Evolutionary conservation across 2,797 vertebrate genomes (phyloP).

Genomic region (Eulemur albifrons): DNA sequence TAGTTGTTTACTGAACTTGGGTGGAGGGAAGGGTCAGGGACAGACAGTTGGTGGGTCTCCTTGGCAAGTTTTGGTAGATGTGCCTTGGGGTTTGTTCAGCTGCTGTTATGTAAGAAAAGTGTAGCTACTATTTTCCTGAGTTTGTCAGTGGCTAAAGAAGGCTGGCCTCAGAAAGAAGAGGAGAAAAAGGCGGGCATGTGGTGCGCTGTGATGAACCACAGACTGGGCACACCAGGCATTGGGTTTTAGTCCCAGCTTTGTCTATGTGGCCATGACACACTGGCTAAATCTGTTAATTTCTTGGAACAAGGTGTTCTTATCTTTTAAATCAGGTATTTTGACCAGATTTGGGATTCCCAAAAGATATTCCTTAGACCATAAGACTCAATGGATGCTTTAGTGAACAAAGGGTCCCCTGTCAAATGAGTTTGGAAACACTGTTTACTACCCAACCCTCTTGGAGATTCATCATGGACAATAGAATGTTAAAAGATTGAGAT

Average conservation of each 20-base stretch:
- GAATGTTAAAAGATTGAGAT: not conserved
- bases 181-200: not conserved
- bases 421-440: not conserved
- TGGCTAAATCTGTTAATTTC: not conserved
- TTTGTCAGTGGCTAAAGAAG: not conserved
- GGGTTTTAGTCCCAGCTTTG: not conserved
- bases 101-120: not conserved
- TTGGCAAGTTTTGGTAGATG: not conserved
- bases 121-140: not conserved
- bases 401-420: not conserved
- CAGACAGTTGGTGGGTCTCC: not conserved
- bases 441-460: not conserved
- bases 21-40: not conserved
- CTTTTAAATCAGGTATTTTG: not conserved
- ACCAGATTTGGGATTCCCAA: not conserved
- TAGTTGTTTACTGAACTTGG: not conserved
- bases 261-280: accelerated
- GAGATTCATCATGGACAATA: not conserved
- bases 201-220: not conserved
- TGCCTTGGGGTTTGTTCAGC: not conserved
- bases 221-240: no score
- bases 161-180: not conserved
- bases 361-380: not conserved
- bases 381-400: not conserved
- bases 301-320: not conserved